Percentiles rank a stretch among this genome's conserved stretches.
Evolutionary conservation across 2,888 invertebrate species (phyloP).

Genomic region (Eremobia ochroleuca): DNA sequence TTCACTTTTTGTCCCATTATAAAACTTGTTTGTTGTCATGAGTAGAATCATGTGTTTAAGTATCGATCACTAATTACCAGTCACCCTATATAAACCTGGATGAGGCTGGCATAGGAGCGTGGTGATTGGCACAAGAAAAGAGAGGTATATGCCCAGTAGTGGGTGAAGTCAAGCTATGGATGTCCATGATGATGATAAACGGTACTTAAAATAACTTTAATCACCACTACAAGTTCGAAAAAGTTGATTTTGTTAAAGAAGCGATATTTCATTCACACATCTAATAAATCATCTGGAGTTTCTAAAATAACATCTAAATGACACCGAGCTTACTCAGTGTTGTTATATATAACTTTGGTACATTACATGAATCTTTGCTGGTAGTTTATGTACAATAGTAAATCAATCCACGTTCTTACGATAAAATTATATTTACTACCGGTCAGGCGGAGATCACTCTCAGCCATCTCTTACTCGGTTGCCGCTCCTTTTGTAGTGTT

Average conservation of each 20-base stretch:
- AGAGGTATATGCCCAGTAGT: not conserved
- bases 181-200: not conserved
- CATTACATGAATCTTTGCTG: not conserved
- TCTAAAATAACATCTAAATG: not conserved
- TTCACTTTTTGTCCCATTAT: no score
- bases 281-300: not conserved
- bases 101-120: no score
- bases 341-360: not conserved
- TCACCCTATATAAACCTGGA: no score
- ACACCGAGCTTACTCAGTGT: not conserved
- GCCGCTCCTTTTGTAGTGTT: slow-evolving; percentile 23
- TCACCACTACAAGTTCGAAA: not conserved
- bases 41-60: no score
- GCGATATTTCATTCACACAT: not conserved
- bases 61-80: no score
- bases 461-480: slow-evolving; percentile 7
- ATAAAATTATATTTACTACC: slow-evolving; percentile 31
- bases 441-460: slow-evolving; percentile 38
- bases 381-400: not conserved
- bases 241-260: not conserved
- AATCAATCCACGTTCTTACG: slow-evolving; percentile 3
- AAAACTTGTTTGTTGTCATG: no score
- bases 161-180: not conserved
- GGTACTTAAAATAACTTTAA: not conserved
- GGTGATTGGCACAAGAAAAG: no score